Evolutionary conservation across 2,888 invertebrate genomes (phyloP), one percentile per base, ranked within the genome.

Genomic region (Fragum sueziense): DNA sequence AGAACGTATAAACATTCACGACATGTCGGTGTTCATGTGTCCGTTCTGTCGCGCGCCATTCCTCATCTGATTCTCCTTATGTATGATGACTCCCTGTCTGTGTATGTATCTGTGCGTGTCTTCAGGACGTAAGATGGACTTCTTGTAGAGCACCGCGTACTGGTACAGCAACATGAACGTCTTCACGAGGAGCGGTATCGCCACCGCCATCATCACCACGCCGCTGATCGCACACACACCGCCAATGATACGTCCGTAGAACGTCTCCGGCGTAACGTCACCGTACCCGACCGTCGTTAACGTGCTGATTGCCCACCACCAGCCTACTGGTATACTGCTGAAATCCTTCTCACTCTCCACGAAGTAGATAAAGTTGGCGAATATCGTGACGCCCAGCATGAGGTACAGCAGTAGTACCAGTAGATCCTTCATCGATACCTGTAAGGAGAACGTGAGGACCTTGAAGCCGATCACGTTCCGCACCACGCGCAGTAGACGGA

Each of bases 201-300:
- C 78, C 0, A 87, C 77, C 0, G 86, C 79, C 71, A 87, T 76
- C 79, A 86, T 76, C 0, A 87, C 75, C 0, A 86, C 80, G 0
- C 87, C 87, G 57, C 77, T 85, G 20, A 87, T 52, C 2, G 87
- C 85, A 37, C 87, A 87, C 0, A 85, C 9, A 2, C 79, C 84
- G 11, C 85, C 86, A 29, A 85, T 76, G 9, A 82, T 14, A 47
- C 81, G 77, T 14, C 87, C 87, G 31, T 79, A 76, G 2, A 82
- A 57, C 22, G 87, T 80, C n/a, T 73, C 75, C 0, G 87, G 87
- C 14, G 74, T 68, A 20, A 87, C 74, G 67, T 87, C 87, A 14
- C 87, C 87, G 67, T 87, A 87, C 0, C 87, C 87, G 11, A 86
- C 85, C 2, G 87, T 87, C 27, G 87, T 87, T 68, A 87, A 72